Percentiles rank a stretch among this genome's conserved stretches.
Evolutionary conservation across 2,888 invertebrate genomes (phyloP).

Genomic region (Idaea aversata): DNA sequence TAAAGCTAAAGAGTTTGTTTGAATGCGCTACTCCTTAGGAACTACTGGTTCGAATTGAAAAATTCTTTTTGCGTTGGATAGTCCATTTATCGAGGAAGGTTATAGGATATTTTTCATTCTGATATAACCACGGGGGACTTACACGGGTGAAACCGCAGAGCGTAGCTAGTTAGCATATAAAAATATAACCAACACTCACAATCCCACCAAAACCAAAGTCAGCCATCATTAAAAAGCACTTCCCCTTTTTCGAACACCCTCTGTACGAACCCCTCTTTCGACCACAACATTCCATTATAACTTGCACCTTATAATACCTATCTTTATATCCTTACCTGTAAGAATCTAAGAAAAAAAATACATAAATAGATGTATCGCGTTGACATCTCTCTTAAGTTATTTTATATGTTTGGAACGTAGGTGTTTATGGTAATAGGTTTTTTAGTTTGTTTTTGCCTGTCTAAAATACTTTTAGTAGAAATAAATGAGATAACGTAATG

Average conservation of each 20-base stretch:
- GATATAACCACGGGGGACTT: too few species aligned
- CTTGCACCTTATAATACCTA: slow-evolving; percentile 69
- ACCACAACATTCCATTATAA: slow-evolving; percentile 71
- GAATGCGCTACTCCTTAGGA: too few species aligned
- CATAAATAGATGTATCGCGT: slow-evolving; percentile 50
- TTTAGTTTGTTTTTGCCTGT: slow-evolving; percentile 15
- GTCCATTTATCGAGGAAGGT: too few species aligned
- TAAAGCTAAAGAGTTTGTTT: too few species aligned
- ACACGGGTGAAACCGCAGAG: too few species aligned
- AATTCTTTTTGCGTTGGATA: too few species aligned
- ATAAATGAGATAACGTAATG: slow-evolving; percentile 3
- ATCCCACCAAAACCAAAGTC: neutral
- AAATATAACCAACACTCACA: neutral
- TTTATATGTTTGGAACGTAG: slow-evolving; percentile 19
- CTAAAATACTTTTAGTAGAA: slow-evolving; percentile 8
- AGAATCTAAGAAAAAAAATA: slow-evolving; percentile 51
- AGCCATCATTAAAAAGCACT: neutral
- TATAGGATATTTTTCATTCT: too few species aligned
- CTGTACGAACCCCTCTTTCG: slow-evolving; percentile 48
- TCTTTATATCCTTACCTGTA: slow-evolving; percentile 66
- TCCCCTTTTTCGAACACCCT: slow-evolving; percentile 42
- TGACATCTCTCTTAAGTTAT: slow-evolving; percentile 57
- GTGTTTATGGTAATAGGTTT: slow-evolving; percentile 19
- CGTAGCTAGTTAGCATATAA: too few species aligned
- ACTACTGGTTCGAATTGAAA: too few species aligned